Evolutionary conservation across 2,888 invertebrate genomes (phyloP), one percentile per base, ranked within the genome.

Genomic region (Tinea pellionella): DNA sequence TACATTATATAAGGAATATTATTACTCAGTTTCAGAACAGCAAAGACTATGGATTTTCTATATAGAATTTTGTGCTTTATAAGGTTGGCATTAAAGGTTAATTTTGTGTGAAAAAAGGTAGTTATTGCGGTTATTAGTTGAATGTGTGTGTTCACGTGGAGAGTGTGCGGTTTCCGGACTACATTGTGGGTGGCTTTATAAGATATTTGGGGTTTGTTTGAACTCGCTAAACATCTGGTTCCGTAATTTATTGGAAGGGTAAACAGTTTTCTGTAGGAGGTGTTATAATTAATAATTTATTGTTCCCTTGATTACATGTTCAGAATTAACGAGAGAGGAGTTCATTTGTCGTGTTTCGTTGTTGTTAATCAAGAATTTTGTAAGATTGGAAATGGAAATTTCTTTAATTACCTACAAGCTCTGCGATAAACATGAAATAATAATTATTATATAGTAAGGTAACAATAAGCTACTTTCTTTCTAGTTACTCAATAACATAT

Each of bases 221-320:
- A 69, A 80, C 77, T 80, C 81, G 78, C 82, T 81, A 78, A 81
- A 80, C 86, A 86, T 84, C 84, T 85, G 83, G 81, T 75, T 76
- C 78, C 73, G 69, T 78, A 82, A 81, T 81, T 81, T 79, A 81
- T 77, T 71, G 77, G 78, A 82, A 83, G 85, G 83, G 85, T 85
- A 77, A 74, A 78, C 70, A 78, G 72, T 73, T 69, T 70, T 72
- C 75, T 66, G 73, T 18, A 57, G 59, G 12, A 79, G 78, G 79
- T 81, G 77, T 77, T 74, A 78, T 82, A 83, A 86, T 87, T 86
- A 87, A 83, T 86, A 81, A 85, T 84, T 83, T 78, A 81, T 80
- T 81, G 77, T 78, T 73, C 72, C 76, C 69, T 69, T 70, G 73
- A 71, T 73, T 75, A 71, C 72, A 29, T 37, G 60, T 15, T 15